Conservation (phyloP, 2,797 vertebrate species). For the Catostomus latipinnis region DNA sequence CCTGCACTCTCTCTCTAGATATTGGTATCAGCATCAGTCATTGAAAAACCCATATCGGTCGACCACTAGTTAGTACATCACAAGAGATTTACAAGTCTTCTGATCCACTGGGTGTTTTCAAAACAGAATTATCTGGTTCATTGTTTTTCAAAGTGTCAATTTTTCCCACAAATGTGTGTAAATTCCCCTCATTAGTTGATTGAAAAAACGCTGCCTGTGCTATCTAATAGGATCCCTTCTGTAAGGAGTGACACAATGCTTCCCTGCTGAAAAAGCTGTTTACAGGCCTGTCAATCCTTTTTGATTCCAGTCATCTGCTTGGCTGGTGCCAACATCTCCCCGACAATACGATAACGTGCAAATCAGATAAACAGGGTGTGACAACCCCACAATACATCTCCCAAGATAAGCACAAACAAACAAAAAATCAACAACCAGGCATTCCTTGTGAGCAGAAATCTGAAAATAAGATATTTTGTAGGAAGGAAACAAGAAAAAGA, state of each 20-base stretch:
- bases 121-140: conserved; percentile 24
- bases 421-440: not conserved
- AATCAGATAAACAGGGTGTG: conserved; percentile 59
- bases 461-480: conserved; percentile 24
- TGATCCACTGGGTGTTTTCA: conserved; percentile 16
- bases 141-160: conserved; percentile 55
- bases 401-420: conserved; percentile 54
- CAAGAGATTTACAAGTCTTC: not conserved
- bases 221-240: conserved; percentile 48
- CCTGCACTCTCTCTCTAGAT: not conserved
- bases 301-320: conserved; percentile 40
- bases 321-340: conserved; percentile 19
- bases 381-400: conserved; percentile 45
- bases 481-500: conserved; percentile 23
- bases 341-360: conserved; percentile 20
- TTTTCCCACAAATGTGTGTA: conserved; percentile 65
- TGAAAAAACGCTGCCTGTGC: conserved; percentile 59
- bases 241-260: conserved; percentile 12
- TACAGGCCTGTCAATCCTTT: conserved; percentile 41
- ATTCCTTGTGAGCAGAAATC: conserved; percentile 34
- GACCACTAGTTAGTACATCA: not conserved
- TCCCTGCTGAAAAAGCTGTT: conserved; percentile 40
- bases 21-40: too few species aligned
- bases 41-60: not conserved
- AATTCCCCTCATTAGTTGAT: conserved; percentile 67